Conservation (phyloP, 2,113 vertebrate species). For the Clarias gariepinus region DNA sequence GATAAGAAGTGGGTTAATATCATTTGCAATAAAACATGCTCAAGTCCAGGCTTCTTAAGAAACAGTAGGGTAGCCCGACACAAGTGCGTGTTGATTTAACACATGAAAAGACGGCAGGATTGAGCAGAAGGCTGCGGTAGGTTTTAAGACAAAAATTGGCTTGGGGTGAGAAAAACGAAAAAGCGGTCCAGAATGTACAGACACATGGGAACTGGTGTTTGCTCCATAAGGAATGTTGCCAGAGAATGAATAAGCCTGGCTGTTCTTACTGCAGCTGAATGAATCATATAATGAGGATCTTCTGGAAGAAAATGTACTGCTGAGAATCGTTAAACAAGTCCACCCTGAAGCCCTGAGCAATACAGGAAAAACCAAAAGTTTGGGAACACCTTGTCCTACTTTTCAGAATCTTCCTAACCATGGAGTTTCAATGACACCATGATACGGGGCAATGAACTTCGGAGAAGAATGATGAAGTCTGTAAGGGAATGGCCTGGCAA, state of each 20-base stretch:
- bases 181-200: not conserved
- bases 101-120: not conserved
- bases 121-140: not conserved
- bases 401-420: not conserved
- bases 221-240: slow-evolving; percentile 25
- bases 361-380: not conserved
- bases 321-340: not conserved
- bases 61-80: not conserved
- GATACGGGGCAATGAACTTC: not conserved
- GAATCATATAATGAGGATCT: slow-evolving; percentile 13
- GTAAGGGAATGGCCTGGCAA: not conserved
- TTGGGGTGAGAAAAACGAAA: slow-evolving; percentile 1
- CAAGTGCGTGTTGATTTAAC: not conserved
- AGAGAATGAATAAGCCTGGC: slow-evolving; percentile 28
- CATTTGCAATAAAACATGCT: not conserved
- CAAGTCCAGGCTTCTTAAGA: not conserved
- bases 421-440: not conserved
- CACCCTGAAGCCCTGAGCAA: not conserved
- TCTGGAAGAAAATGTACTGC: not conserved
- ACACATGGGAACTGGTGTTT: slow-evolving; percentile 6
- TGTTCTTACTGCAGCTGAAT: not conserved
- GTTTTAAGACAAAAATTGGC: slow-evolving; percentile 8
- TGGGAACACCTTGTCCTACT: slow-evolving; percentile 4
- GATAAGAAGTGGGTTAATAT: not conserved
- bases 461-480: not conserved